A percentile compares a stretch with the other conserved stretches of the same genome.
phyloP scores from a whole-genome alignment of 1,140 invertebrate genomes.

The Trichogramma pretiosum region DNA sequence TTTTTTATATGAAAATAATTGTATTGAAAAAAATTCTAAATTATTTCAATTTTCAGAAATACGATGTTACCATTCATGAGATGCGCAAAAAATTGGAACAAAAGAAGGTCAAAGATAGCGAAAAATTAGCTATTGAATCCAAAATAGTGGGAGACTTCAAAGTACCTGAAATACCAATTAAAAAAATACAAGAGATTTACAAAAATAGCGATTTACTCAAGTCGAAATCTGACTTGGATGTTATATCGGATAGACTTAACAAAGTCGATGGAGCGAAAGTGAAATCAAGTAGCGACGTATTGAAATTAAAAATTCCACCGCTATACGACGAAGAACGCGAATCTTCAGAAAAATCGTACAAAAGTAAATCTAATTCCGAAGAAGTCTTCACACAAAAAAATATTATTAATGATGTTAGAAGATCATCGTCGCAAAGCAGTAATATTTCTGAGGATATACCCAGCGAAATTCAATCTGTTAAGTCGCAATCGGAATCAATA shows the following conservation, averaged over 20 bases:
- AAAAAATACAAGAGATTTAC: slow-evolving; percentile 40
- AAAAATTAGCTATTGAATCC: slow-evolving; percentile 39
- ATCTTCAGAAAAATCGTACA: slow-evolving; percentile 7
- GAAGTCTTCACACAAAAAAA: slow-evolving; percentile 22
- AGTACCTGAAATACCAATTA: slow-evolving; percentile 42
- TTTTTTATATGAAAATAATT: background rate
- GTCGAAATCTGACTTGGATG: slow-evolving; percentile 38
- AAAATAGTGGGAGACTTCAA: slow-evolving; percentile 38
- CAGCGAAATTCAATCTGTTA: slow-evolving; percentile 20
- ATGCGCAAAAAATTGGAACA: slow-evolving; percentile 42
- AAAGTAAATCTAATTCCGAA: slow-evolving; percentile 17
- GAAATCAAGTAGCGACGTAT: background rate
- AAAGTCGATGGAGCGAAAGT: slow-evolving; percentile 11
- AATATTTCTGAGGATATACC: slow-evolving; percentile 22
- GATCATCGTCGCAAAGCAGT: slow-evolving; percentile 21
- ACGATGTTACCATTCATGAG: slow-evolving; percentile 40
- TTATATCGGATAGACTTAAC: slow-evolving; percentile 20
- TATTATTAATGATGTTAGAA: slow-evolving; percentile 16
- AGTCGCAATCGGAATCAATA: slow-evolving; percentile 6
- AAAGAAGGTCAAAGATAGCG: slow-evolving; percentile 30
- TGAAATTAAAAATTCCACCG: background rate
- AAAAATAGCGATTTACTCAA: slow-evolving; percentile 34
- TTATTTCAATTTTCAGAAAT: slow-evolving; percentile 30
- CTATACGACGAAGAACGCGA: slow-evolving; percentile 5
- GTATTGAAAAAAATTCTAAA: background rate